Percentiles rank a stretch among this genome's conserved stretches.
phyloP scores from a whole-genome alignment of 1,140 invertebrate genomes.

The Thaumatotibia leucotreta region DNA sequence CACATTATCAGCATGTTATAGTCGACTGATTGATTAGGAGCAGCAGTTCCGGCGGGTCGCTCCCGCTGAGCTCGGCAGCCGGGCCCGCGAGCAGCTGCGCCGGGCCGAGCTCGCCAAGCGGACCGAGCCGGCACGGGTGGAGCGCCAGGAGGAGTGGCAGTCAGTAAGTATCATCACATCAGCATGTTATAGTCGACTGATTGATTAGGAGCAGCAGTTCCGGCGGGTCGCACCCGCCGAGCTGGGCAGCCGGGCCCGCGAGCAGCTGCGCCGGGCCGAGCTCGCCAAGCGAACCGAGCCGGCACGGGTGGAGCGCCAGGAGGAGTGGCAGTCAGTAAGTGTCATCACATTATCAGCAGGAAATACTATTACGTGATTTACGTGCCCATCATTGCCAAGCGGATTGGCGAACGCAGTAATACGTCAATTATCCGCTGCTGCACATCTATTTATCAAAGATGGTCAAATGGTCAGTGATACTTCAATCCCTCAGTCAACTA shows the following conservation, averaged over 20 bases:
- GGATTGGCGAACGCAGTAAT: too few species aligned
- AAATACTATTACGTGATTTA: too few species aligned
- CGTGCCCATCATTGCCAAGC: too few species aligned
- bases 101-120: conserved; percentile 89
- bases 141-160: conserved; percentile 95
- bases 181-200: too few species aligned
- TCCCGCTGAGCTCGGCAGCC: conserved; percentile 88
- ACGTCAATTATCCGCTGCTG: too few species aligned
- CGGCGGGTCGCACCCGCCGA: conserved; percentile 88
- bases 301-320: conserved; percentile 85
- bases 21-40: too few species aligned
- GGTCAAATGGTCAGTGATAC: too few species aligned
- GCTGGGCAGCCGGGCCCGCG: conserved; percentile 88
- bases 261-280: conserved; percentile 90
- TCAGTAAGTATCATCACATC: conserved; percentile 82
- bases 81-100: conserved; percentile 90
- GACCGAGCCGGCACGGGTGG: conserved; percentile 82
- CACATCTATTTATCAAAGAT: too few species aligned
- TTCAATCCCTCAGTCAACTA: too few species aligned
- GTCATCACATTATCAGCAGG: too few species aligned
- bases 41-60: conserved; percentile 90
- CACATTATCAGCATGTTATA: too few species aligned
- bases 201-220: conserved; percentile 93
- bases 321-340: conserved; percentile 95
- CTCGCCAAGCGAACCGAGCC: conserved; percentile 88